phyloP scores from a whole-genome alignment of 2,113 vertebrate genomes.

The Mohoua ochrocephala region DNA sequence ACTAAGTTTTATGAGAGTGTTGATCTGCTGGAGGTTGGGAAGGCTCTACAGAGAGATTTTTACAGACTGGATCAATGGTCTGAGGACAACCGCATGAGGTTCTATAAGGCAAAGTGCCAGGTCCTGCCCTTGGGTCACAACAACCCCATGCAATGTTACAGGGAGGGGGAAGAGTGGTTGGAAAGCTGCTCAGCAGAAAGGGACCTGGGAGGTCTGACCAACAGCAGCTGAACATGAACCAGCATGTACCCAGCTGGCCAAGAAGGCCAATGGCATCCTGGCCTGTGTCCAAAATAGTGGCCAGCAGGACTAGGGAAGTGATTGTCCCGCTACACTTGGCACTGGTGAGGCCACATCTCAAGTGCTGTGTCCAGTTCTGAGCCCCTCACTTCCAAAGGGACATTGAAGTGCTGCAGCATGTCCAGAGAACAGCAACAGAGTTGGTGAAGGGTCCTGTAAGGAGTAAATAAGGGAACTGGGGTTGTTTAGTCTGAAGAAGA shows the following conservation, averaged over 20 bases:
- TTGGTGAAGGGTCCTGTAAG: neutral
- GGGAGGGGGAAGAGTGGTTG: neutral
- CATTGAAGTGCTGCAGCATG: neutral
- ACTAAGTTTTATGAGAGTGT: neutral
- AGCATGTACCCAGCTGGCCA: neutral
- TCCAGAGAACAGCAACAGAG: no score
- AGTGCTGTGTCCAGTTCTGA: neutral
- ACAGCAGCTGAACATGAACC: neutral
- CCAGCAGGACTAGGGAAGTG: neutral
- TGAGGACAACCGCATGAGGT: neutral
- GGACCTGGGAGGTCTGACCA: neutral
- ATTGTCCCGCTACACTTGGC: neutral
- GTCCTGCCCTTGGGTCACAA: neutral
- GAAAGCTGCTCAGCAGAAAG: neutral
- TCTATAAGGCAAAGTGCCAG: no score
- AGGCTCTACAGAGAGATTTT: neutral
- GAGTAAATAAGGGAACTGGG: neutral
- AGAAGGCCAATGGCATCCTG: neutral
- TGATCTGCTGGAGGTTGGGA: neutral
- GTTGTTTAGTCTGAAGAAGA: neutral
- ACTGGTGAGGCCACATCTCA: neutral
- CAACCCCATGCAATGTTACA: neutral
- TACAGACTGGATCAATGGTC: neutral
- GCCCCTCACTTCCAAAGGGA: neutral
- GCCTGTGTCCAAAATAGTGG: neutral